Conservation (phyloP, 2,113 vertebrate species). For the Cyanoramphus novaezelandiae region DNA sequence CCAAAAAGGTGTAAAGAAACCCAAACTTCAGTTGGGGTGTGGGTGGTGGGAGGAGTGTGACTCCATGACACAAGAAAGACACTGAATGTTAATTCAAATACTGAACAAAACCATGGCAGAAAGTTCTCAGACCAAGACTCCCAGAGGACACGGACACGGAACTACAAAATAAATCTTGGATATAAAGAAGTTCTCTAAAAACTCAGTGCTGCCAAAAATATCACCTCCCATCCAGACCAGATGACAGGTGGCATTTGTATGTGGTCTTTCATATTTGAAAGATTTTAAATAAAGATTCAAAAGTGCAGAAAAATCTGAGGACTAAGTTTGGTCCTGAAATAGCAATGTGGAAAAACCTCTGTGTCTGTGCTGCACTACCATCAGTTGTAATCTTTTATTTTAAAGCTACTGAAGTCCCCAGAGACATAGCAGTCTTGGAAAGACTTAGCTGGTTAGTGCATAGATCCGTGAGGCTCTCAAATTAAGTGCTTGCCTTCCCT, state of each 20-base stretch:
- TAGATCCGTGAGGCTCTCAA: neutral
- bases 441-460: neutral
- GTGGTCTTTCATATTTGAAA: neutral
- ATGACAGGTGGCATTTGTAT: neutral
- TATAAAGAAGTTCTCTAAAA: neutral
- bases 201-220: neutral
- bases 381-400: neutral
- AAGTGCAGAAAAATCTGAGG: neutral
- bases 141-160: neutral
- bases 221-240: neutral
- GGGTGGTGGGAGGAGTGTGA: neutral
- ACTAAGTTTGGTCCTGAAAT: neutral
- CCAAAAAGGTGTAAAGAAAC: neutral
- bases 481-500: neutral
- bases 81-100: slow-evolving; percentile 65
- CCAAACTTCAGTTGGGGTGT: neutral
- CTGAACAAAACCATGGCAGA: slow-evolving; percentile 52
- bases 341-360: neutral
- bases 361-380: neutral
- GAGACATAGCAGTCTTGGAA: neutral
- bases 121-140: slow-evolving; percentile 53
- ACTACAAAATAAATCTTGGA: slow-evolving; percentile 17
- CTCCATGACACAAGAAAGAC: slow-evolving; percentile 22
- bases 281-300: neutral
- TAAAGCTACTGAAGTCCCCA: neutral